Conservation (phyloP, 2,113 vertebrate genomes). For the Silurus glanis region DNA sequence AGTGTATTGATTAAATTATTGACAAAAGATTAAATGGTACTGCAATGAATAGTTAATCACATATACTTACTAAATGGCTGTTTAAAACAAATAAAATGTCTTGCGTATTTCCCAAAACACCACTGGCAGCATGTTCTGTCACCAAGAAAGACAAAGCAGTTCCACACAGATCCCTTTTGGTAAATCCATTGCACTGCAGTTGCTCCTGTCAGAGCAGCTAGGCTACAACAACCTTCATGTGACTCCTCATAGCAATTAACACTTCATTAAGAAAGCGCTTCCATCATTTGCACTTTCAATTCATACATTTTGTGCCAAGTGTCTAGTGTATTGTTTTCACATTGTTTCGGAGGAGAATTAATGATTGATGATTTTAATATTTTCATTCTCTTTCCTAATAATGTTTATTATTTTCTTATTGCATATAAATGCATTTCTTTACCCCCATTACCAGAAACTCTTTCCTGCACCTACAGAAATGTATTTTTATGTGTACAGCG, state of each 20-base stretch:
- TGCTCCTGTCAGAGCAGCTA: conserved; percentile 45
- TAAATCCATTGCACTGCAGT: conserved; percentile 12
- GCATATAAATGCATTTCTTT: conserved; percentile 52
- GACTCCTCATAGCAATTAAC: conserved; percentile 61
- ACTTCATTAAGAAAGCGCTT: conserved; percentile 61
- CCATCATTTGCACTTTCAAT: conserved; percentile 62
- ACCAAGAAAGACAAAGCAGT: not conserved
- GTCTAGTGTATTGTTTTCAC: conserved; percentile 53
- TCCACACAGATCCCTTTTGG: not conserved
- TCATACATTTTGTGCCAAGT: conserved; percentile 52
- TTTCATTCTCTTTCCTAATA: conserved; percentile 29
- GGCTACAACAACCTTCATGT: conserved; percentile 46
- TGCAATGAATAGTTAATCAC: not conserved
- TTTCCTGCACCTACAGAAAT: conserved; percentile 12
- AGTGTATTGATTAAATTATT: not conserved
- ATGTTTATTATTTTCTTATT: conserved; percentile 57
- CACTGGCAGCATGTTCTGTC: not conserved
- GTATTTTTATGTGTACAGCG: conserved; percentile 31
- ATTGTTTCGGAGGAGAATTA: conserved; percentile 60
- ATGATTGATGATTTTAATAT: conserved; percentile 59
- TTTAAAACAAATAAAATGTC: not conserved
- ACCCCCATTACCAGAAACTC: conserved; percentile 20
- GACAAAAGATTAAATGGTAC: not conserved
- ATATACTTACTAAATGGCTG: not conserved
- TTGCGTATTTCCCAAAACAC: not conserved